A percentile compares a stretch with the other conserved stretches of the same genome.
phyloP scores from a whole-genome alignment of 2,888 invertebrate genomes.

The Melanargia galathea region DNA sequence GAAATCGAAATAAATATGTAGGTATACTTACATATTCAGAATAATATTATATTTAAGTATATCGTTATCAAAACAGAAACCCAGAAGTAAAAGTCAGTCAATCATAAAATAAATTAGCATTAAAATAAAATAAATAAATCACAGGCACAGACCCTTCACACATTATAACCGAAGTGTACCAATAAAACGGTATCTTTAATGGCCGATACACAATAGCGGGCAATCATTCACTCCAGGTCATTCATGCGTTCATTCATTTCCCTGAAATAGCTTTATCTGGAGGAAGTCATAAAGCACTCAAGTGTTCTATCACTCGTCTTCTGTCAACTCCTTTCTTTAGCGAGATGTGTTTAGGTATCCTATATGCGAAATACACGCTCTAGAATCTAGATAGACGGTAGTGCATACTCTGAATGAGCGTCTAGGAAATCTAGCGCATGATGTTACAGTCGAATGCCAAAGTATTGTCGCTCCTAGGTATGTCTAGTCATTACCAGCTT shows the following conservation, averaged over 20 bases:
- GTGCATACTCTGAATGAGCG: conserved; percentile 10
- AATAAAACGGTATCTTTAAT: conserved; percentile 24
- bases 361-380: background rate
- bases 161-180: background rate
- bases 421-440: background rate
- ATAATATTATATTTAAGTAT: no score
- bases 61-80: no score
- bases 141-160: no score
- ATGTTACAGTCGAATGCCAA: background rate
- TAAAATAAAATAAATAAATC: conserved; percentile 7
- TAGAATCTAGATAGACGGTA: background rate
- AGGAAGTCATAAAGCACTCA: conserved; percentile 78
- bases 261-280: conserved; percentile 70
- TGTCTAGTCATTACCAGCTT: background rate
- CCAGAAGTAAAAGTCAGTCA: no score
- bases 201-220: conserved; percentile 43
- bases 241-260: conserved; percentile 66
- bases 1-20: no score
- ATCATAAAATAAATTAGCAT: background rate
- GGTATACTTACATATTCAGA: no score
- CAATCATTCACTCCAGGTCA: conserved; percentile 60
- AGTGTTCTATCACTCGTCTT: conserved; percentile 60
- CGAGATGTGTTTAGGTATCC: conserved; percentile 33
- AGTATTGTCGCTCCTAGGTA: background rate
- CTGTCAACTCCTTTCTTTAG: conserved; percentile 60